Conservation (phyloP, 2,113 vertebrate genomes). For the Thunnus thynnus region DNA sequence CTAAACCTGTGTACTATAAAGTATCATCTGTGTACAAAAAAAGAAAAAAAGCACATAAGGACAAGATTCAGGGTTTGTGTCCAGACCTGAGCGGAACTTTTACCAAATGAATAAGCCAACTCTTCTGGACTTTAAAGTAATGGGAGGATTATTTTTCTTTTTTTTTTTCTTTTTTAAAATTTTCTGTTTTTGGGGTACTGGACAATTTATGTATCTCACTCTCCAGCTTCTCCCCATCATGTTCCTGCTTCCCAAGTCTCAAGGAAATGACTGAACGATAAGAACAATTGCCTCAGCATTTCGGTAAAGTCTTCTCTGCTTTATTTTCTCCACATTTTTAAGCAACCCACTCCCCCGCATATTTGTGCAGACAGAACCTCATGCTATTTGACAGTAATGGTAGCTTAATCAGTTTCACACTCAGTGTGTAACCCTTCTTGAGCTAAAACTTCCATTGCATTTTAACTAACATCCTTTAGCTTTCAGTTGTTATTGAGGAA, state of each 20-base stretch:
- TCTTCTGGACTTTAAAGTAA: slow-evolving; percentile 79
- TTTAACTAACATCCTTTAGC: slow-evolving; percentile 56
- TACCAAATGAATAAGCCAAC: slow-evolving; percentile 73
- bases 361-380: slow-evolving; percentile 39
- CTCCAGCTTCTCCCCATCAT: slow-evolving; percentile 60
- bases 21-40: slow-evolving; percentile 72
- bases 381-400: slow-evolving; percentile 55
- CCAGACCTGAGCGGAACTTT: slow-evolving; percentile 77
- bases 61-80: slow-evolving; percentile 81
- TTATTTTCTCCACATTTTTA: slow-evolving; percentile 64
- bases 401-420: slow-evolving; percentile 51
- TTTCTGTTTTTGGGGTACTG: slow-evolving; percentile 76
- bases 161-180: slow-evolving; percentile 11
- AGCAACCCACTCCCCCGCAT: slow-evolving; percentile 38
- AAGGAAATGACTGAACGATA: slow-evolving; percentile 63
- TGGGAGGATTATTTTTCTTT: slow-evolving; percentile 48
- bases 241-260: slow-evolving; percentile 45
- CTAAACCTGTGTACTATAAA: slow-evolving; percentile 81
- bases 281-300: slow-evolving; percentile 63
- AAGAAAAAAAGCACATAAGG: slow-evolving; percentile 82
- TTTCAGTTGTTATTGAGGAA: slow-evolving; percentile 72
- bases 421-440: slow-evolving; percentile 31
- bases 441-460: slow-evolving; percentile 56
- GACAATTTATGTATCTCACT: slow-evolving; percentile 75
- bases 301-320: slow-evolving; percentile 69